Percentiles rank a stretch among this genome's conserved stretches.
phyloP scores from a whole-genome alignment of 1,140 invertebrate genomes.

The Drosophila obscura region DNA sequence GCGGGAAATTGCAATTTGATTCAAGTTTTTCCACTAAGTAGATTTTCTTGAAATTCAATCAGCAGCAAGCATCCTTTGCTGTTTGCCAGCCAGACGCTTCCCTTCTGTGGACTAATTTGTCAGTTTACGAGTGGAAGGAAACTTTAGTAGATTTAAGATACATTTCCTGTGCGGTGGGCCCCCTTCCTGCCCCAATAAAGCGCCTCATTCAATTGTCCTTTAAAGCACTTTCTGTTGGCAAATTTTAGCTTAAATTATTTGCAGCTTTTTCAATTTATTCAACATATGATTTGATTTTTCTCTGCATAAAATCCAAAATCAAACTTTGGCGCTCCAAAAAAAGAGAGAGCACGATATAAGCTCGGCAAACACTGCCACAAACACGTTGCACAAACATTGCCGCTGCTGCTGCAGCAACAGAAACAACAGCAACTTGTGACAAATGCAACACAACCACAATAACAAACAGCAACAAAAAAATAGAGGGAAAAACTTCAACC shows the following conservation, averaged over 20 bases:
- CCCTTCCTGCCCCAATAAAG: too few relatives aligned
- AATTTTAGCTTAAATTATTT: too few relatives aligned
- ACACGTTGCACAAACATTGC: conserved; percentile 78
- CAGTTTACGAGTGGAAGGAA: too few relatives aligned
- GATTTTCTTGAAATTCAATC: conserved; percentile 3
- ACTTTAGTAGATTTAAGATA: too few relatives aligned
- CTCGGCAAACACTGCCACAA: conserved; percentile 71
- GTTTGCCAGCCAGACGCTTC: too few relatives aligned
- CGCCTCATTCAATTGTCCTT: too few relatives aligned
- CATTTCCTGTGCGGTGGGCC: too few relatives aligned
- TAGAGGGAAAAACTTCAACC: conserved; percentile 44
- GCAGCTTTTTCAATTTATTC: conserved; percentile 11
- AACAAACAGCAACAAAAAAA: conserved; percentile 44
- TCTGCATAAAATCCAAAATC: conserved; percentile 26
- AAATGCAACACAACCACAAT: conserved; percentile 42
- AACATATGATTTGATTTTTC: conserved; percentile 36
- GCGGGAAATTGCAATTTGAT: conserved; percentile 22
- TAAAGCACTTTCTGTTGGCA: too few relatives aligned
- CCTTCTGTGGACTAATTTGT: too few relatives aligned
- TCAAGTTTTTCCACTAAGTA: neutral
- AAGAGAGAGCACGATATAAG: conserved; percentile 20
- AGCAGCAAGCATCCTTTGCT: neutral
- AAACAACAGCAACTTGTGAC: conserved; percentile 52
- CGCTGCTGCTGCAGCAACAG: conserved; percentile 31
- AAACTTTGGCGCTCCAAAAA: conserved; percentile 14